Evolutionary conservation across 1,140 invertebrate genomes (phyloP), one percentile per base, ranked within the genome.

Genomic region (Drosophila micromelanica): DNA sequence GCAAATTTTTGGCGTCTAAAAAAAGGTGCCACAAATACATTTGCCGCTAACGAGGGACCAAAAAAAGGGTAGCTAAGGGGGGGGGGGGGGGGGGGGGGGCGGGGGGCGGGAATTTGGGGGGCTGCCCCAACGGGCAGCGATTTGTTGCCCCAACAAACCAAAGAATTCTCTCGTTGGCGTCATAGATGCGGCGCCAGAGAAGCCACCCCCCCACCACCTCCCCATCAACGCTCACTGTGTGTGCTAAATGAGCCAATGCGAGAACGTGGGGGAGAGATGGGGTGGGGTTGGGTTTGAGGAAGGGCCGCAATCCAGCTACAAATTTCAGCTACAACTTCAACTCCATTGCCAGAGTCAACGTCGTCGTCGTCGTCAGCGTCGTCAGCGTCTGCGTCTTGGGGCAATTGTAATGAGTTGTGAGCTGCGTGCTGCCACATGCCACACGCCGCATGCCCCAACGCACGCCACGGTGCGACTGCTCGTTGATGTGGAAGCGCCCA

Each of bases 181-280:
- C 67, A 74, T 42, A 40, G 45, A 27, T 62, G 55, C 55, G 48
- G 49, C 67, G 65, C 56, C 60, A 60, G 60, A 55, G 38, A 54
- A n/a, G 37, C 17, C 51, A 20, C 32, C 15, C 51, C 15, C 51
- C 9, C 17, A 2, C 52, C 20, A 12, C 17, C 17, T 8, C 23
- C 32, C 32, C 48, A n/a, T n/a, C n/a, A n/a, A n/a, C n/a, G 15
- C 15, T 3, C 23, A 42, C 45, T 37, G 64, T 42, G 51, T 78
- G 65, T 71, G 72, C 56, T 62, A 75, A 78, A 78, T 75, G 76
- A 78, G 76, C 65, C 75, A 78, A 78, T 75, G 49, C 46, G 3
- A 32, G 62, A 45, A n/a, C n/a, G 7, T 5, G 5, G 27, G 5
- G 5, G 5, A 6, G 27, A 5, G 5, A 64, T 40, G 37, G 54